Percentiles rank a stretch among this genome's conserved stretches.
phyloP scores from a whole-genome alignment of 2,888 invertebrate species.

The Oasisia sp. region DNA sequence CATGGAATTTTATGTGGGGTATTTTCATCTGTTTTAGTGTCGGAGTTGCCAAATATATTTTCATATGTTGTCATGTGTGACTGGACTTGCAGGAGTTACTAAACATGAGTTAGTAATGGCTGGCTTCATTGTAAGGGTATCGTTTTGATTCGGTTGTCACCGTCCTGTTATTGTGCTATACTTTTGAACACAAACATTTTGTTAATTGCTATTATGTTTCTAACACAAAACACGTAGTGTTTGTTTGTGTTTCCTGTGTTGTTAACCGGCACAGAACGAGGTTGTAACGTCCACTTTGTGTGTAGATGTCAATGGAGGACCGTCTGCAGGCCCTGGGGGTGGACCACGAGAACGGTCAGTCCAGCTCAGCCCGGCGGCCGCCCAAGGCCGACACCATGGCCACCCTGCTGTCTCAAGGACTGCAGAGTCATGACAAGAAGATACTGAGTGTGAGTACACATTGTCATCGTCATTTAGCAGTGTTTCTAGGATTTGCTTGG shows the following conservation, averaged over 20 bases:
- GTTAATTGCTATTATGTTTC: too few species aligned
- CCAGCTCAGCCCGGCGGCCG: slow-evolving; percentile 45
- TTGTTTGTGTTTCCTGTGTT: too few species aligned
- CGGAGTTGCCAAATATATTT: too few species aligned
- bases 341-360: slow-evolving; percentile 67
- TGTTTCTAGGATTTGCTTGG: too few species aligned
- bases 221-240: too few species aligned
- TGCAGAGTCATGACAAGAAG: slow-evolving; percentile 84
- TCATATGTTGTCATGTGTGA: background rate
- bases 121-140: too few species aligned
- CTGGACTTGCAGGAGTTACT: background rate
- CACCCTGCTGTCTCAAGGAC: slow-evolving; percentile 81
- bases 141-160: too few species aligned
- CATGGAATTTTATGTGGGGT: too few species aligned
- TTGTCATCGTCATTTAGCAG: background rate
- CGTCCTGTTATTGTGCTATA: too few species aligned
- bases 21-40: too few species aligned
- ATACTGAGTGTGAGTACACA: slow-evolving; percentile 70
- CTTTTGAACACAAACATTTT: too few species aligned
- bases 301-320: slow-evolving; percentile 82
- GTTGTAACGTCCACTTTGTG: background rate
- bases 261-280: background rate
- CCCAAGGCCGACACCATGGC: slow-evolving; percentile 76
- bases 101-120: background rate
- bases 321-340: slow-evolving; percentile 83